These are phyloP conservation scores for Torymus auratus DNA, from an alignment of 2,888 invertebrate species.

Conservation along the genomic window DNA sequence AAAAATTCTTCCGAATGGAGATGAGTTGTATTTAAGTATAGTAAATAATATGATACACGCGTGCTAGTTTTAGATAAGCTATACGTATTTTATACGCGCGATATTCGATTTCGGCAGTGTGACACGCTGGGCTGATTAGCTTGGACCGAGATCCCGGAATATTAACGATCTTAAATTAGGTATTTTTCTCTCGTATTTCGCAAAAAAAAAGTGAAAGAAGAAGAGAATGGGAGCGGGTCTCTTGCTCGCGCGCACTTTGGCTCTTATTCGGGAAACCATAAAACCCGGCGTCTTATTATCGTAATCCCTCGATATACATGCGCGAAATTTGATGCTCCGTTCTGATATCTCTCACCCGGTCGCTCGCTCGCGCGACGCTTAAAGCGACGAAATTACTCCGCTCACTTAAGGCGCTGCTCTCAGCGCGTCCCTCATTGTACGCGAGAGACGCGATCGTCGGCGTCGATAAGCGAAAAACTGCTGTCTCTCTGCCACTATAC, in stretches of 20 bases:
- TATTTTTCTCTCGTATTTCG: constrained; percentile 15
- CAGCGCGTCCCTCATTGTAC: constrained; percentile 26
- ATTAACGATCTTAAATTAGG: constrained; percentile 56
- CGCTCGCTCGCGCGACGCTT: not conserved
- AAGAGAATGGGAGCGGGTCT: constrained; percentile 7
- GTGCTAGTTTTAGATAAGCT: constrained; percentile 12
- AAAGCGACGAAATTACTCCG: constrained; percentile 39
- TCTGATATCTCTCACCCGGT: constrained; percentile 47
- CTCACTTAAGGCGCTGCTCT: constrained; percentile 29
- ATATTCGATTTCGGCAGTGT: constrained; percentile 50
- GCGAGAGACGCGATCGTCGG: constrained; percentile 12
- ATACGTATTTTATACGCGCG: constrained; percentile 12
- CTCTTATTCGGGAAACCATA: constrained; percentile 41
- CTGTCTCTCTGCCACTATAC: too few species aligned
- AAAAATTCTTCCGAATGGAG: not conserved
- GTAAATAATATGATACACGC: constrained; percentile 4
- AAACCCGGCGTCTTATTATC: constrained; percentile 54
- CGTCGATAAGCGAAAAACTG: not conserved
- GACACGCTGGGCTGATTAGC: constrained; percentile 32
- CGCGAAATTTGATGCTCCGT: constrained; percentile 51
- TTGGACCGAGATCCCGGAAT: constrained; percentile 46
- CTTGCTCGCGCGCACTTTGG: constrained; percentile 39
- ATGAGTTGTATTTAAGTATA: not conserved
- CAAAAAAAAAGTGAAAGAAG: not conserved
- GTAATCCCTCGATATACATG: constrained; percentile 55